Percentiles rank a stretch among this genome's conserved stretches.
These are phyloP conservation scores for Anguilla anguilla DNA, from an alignment of 2,797 vertebrate species.

Conservation along the genomic window DNA sequence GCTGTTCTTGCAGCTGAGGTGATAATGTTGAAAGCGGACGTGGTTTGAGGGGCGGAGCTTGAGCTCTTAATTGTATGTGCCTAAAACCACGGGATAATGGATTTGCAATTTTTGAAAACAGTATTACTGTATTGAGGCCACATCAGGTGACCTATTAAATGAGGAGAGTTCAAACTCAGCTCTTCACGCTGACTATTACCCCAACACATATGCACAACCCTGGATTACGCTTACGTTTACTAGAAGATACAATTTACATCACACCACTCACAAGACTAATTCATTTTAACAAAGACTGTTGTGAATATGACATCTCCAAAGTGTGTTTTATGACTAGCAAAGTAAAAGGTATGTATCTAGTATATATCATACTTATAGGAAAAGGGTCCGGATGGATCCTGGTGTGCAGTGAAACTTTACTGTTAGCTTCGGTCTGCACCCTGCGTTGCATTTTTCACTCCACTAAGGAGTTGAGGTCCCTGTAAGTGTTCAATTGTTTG, in stretches of 20 bases:
- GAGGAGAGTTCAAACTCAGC: no score
- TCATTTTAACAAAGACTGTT: not conserved
- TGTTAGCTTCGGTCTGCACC: not conserved
- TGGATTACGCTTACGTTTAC: no score
- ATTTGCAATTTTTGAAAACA: not conserved
- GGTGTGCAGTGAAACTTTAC: not conserved
- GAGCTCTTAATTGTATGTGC: not conserved
- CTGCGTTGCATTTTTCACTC: not conserved
- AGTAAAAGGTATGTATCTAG: not conserved
- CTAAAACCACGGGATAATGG: not conserved
- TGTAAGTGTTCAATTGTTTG: no score
- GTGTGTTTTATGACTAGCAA: not conserved
- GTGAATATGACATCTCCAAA: not conserved
- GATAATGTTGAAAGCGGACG: not conserved
- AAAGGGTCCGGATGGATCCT: not conserved
- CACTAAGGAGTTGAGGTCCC: not conserved
- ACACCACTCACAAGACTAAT: not conserved
- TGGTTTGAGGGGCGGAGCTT: not conserved
- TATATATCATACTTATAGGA: not conserved
- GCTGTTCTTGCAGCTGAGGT: not conserved
- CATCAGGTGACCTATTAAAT: not conserved
- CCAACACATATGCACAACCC: no score
- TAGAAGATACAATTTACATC: no score
- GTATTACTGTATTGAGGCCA: not conserved
- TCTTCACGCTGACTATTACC: no score